phyloP scores from a whole-genome alignment of 2,888 invertebrate species.

The Stenoptilia bipunctidactyla region DNA sequence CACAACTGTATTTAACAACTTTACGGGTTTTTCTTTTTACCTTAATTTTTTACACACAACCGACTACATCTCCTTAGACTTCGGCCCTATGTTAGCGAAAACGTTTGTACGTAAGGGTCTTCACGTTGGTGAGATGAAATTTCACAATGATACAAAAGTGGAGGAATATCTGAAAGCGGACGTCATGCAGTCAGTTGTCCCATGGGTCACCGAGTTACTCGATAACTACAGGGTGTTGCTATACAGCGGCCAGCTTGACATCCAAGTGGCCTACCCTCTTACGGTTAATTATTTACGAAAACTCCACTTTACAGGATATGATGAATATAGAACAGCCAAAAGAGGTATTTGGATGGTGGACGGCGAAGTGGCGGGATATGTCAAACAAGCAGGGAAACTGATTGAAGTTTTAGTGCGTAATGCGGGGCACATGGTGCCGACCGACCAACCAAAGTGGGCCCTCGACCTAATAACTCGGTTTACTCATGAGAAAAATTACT shows the following conservation, averaged over 20 bases:
- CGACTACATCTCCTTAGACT: slow-evolving; percentile 66
- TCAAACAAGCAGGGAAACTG: slow-evolving; percentile 77
- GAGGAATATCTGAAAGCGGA: slow-evolving; percentile 80
- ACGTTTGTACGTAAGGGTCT: slow-evolving; percentile 77
- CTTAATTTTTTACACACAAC: slow-evolving; percentile 79
- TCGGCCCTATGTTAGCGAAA: slow-evolving; percentile 74
- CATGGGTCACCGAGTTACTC: slow-evolving; percentile 77
- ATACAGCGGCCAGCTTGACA: slow-evolving; percentile 92
- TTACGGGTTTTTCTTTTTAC: slow-evolving; percentile 82
- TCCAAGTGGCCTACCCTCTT: slow-evolving; percentile 89
- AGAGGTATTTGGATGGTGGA: slow-evolving; percentile 79
- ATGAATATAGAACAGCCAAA: slow-evolving; percentile 75
- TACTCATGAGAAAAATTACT: slow-evolving; percentile 41
- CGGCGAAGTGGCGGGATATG: slow-evolving; percentile 80
- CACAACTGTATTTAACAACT: slow-evolving; percentile 76
- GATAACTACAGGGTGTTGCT: slow-evolving; percentile 79
- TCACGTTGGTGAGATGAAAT: slow-evolving; percentile 87
- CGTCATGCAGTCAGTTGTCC: slow-evolving; percentile 85
- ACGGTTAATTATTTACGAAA: slow-evolving; percentile 83
- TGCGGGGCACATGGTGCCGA: slow-evolving; percentile 87
- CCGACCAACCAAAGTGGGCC: slow-evolving; percentile 84
- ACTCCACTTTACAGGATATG: slow-evolving; percentile 76
- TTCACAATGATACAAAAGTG: slow-evolving; percentile 75
- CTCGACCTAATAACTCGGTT: slow-evolving; percentile 80
- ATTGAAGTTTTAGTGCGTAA: slow-evolving; percentile 81